A percentile compares a stretch with the other conserved stretches of the same genome.
phyloP scores from a whole-genome alignment of 2,888 invertebrate genomes.

The Eremobia ochroleuca region DNA sequence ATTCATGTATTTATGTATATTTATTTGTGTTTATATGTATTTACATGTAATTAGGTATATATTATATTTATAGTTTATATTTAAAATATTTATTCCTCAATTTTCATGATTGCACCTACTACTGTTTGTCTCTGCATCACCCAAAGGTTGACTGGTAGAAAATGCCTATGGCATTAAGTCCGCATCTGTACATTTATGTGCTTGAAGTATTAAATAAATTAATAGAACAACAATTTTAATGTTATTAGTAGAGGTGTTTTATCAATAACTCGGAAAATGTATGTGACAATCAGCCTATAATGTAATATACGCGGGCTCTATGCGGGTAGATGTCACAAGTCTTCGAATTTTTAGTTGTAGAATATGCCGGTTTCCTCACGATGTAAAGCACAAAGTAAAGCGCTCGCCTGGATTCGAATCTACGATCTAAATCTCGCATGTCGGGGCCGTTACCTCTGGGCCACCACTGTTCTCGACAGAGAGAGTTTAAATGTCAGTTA shows the following conservation, averaged over 20 bases:
- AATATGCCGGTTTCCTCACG: not conserved
- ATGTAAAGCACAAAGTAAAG: not conserved
- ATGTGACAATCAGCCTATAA: not conserved
- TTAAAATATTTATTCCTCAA: no score
- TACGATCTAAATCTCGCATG: not conserved
- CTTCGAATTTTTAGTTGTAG: not conserved
- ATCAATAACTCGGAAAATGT: not conserved
- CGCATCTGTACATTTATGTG: no score
- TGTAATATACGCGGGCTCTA: not conserved
- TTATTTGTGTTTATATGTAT: no score
- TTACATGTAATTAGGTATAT: no score
- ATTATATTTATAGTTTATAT: no score
- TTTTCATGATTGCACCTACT: no score
- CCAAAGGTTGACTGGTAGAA: no score
- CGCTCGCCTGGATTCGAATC: not conserved
- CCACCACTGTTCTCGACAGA: not conserved
- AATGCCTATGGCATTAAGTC: no score
- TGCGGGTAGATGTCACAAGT: not conserved
- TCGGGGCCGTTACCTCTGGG: not conserved
- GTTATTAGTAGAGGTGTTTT: not conserved
- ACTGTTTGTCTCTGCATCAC: no score
- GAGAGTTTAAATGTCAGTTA: not conserved
- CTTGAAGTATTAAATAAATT: no score
- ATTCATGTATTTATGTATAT: no score
- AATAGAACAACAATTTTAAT: not conserved